Evolutionary conservation across 2,113 vertebrate genomes (phyloP), one percentile per base, ranked within the genome.

Genomic region (Catharus fuscescens): DNA sequence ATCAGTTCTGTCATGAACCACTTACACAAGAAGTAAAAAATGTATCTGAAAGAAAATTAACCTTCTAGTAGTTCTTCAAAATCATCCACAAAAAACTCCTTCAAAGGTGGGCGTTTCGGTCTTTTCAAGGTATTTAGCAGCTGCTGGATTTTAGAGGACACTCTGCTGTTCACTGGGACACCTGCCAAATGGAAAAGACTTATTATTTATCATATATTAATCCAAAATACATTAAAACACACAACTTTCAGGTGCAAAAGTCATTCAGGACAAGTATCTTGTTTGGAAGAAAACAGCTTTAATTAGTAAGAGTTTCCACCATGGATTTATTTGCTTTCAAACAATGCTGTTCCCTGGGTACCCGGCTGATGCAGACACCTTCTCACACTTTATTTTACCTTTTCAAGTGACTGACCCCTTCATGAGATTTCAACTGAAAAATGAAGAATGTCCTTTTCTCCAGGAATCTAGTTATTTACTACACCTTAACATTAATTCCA

Each of bases 61-160:
- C 99, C 99, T 97, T 99, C 99, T 73, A 99, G 93, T 40, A 99
- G 97, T 67, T 99, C 99, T 97, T 99, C 99, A 87, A 99, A 99
- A 97, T 99, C 99, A 54, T 99, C 99, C 83, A 99, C 98, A 71
- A 99, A 99, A 98, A 99, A 99, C 82, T 99, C 99, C 89, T 98
- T 98, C 94, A 99, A 93, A 1, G 99, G 99, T 8, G 99, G 99
- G 25, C 99, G 98, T 96, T 99, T 99, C 14, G 99, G 99, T 95
- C 99, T 98, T 98, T 99, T 99, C 97, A 99, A 98, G 28, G 99
- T 99, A 93, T 99, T 99, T 26, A 99, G 98, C 83, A 99, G 98
- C 97, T 99, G 99, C 96, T 99, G 99, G 97, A 99, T 99, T 97
- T 99, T 99, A 87, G 99, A 99, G 79, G 99, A 99, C 87, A 99